Evolutionary conservation across 2,888 invertebrate species (phyloP), one percentile per base, ranked within the genome.

Genomic region (Calliopum simillimum): DNA sequence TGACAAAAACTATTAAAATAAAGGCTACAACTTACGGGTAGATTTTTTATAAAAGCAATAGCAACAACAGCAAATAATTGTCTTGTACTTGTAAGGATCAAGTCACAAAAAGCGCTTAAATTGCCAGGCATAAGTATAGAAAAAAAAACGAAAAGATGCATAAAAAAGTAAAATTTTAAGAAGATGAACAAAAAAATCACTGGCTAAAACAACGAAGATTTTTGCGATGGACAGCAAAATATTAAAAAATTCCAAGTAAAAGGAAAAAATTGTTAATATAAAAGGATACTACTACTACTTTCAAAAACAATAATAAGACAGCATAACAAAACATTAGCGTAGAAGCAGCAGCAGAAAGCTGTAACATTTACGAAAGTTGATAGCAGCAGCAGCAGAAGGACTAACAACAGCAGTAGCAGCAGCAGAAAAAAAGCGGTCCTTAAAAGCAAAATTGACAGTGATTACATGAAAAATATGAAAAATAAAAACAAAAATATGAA

Each of bases 401-500:
- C 33, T 33, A 6, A 33, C 33, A 33, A 33, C 33, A 33, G 47
- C 3, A 33, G 44, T 23, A 47, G 44, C 11, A 43, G 65, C 23
- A 23, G 72, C 53, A 13, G 41, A 46, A 49, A 19, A 49, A 25
- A 59, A 59, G 33, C 33, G 49, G 41, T 43, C 14, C 59, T 59
- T 55, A 63, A 62, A 55, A 53, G 25, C 59, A 59, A 56, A 47
- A 68, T 68, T 59, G 59, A 68, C 68, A 68, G 59, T 51, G 68
- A 68, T 68, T 68, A 68, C 68, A 59, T 49, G 68, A 56, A 66
- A 53, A 59, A 68, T 33, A 53, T 43, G 19, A 16, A 23, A 41
- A 61, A 61, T 53, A 68, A 69, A 61, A 61, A 61, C 46, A 33
- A 58, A 33, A 68, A 56, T 2, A 23, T 41, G 19, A 19, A 55